phyloP scores from a whole-genome alignment of 2,113 vertebrate species.

The Triplophysa siluroides region DNA sequence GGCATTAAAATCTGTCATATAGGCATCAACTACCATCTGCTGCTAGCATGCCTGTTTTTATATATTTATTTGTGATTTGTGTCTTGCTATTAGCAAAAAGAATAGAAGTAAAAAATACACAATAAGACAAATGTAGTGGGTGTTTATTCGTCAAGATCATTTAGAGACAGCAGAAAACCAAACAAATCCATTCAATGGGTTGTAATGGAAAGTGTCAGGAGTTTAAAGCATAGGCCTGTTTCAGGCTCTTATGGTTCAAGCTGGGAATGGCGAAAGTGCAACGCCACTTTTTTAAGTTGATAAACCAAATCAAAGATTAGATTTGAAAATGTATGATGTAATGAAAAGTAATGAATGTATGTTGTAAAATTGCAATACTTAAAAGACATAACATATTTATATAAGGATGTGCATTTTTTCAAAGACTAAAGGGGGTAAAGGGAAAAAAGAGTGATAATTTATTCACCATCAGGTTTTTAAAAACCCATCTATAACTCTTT shows the following conservation, averaged over 20 bases:
- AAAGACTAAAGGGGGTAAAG: too few species aligned
- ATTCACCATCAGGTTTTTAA: too few species aligned
- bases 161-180: conserved; percentile 4
- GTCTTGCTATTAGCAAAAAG: conserved; percentile 1
- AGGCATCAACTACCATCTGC: neutral
- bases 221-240: neutral
- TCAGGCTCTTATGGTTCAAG: neutral
- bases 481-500: too few species aligned
- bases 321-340: neutral
- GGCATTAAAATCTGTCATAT: too few species aligned
- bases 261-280: neutral
- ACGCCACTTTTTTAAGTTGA: neutral
- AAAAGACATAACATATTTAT: too few species aligned
- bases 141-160: conserved; percentile 19
- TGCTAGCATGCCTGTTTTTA: neutral
- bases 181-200: conserved; percentile 9
- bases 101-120: conserved; percentile 27
- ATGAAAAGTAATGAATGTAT: too few species aligned
- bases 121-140: neutral
- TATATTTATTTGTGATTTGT: neutral
- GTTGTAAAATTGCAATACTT: too few species aligned
- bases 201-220: conserved; percentile 5
- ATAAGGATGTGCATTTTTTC: too few species aligned
- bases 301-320: neutral
- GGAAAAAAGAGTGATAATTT: too few species aligned